Percentiles rank a stretch among this genome's conserved stretches.
phyloP scores from a whole-genome alignment of 2,888 invertebrate genomes.

The Malthinus flaveolus region DNA sequence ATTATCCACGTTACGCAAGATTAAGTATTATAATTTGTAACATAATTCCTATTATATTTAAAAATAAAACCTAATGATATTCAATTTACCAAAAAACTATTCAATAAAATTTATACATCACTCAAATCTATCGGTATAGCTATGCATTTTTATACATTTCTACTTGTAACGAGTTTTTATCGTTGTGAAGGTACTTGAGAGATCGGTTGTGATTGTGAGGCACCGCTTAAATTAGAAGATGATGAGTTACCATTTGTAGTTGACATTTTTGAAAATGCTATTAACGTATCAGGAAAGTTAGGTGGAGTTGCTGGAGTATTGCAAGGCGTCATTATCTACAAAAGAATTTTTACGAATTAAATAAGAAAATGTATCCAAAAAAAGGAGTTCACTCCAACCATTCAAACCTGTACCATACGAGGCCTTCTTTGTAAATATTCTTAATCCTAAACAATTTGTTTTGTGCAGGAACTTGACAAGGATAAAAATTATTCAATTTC shows the following conservation, averaged over 20 bases:
- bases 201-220: constrained; percentile 46
- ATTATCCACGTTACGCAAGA: neutral
- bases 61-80: constrained; percentile 6
- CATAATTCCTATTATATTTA: constrained; percentile 6
- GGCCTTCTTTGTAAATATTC: too few relatives aligned
- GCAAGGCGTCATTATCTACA: constrained; percentile 86
- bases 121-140: constrained; percentile 19
- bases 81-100: constrained; percentile 12
- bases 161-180: constrained; percentile 42
- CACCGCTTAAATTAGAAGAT: constrained; percentile 56
- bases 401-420: too few relatives aligned
- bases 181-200: constrained; percentile 50
- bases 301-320: constrained; percentile 95
- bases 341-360: constrained; percentile 30
- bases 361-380: neutral
- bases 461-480: too few relatives aligned
- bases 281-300: constrained; percentile 88
- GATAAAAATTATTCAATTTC: too few relatives aligned
- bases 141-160: constrained; percentile 25
- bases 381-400: too few relatives aligned
- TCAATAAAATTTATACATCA: constrained; percentile 22
- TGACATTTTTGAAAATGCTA: constrained; percentile 87
- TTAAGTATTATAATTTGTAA: constrained; percentile 1
- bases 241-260: constrained; percentile 64
- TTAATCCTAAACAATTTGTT: too few relatives aligned